Evolutionary conservation across 1,140 invertebrate genomes (phyloP).

Genomic region (Heliconius hermathena): DNA sequence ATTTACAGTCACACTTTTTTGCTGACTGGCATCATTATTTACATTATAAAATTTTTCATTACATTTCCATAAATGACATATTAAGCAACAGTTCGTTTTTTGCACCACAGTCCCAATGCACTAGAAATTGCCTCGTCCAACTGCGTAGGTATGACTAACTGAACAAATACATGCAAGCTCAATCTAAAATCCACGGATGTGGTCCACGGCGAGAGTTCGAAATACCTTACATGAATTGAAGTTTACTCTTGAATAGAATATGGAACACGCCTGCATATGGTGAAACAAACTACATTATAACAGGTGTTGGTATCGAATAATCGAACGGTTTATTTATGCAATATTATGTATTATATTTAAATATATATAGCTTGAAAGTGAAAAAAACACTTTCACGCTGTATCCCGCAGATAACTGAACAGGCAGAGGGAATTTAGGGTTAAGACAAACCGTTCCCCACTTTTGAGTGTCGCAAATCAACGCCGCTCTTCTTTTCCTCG

Average conservation of each 20-base stretch:
- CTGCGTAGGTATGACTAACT: conserved; percentile 26
- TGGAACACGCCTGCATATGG: not conserved
- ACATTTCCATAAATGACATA: not conserved
- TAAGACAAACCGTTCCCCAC: too few species aligned
- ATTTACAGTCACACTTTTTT: too few species aligned
- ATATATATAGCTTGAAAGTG: too few species aligned
- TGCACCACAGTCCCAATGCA: conserved; percentile 27
- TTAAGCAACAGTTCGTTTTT: conserved; percentile 1
- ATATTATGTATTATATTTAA: too few species aligned
- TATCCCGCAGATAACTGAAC: too few species aligned
- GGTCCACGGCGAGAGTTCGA: conserved; percentile 2
- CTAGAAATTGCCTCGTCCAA: conserved; percentile 27
- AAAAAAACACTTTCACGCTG: too few species aligned
- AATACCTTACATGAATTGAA: conserved; percentile 15
- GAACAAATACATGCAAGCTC: conserved; percentile 25
- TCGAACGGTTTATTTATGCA: not conserved
- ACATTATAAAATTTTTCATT: not conserved
- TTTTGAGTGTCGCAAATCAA: too few species aligned
- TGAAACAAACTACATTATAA: not conserved
- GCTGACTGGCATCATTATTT: too few species aligned
- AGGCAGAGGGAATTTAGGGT: too few species aligned
- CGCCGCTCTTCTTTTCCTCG: too few species aligned
- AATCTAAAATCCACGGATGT: conserved; percentile 23
- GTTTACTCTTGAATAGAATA: not conserved
- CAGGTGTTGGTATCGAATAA: not conserved